Evolutionary conservation across 2,888 invertebrate genomes (phyloP), one percentile per base, ranked within the genome.

Genomic region (Trissonchulus sp.): DNA sequence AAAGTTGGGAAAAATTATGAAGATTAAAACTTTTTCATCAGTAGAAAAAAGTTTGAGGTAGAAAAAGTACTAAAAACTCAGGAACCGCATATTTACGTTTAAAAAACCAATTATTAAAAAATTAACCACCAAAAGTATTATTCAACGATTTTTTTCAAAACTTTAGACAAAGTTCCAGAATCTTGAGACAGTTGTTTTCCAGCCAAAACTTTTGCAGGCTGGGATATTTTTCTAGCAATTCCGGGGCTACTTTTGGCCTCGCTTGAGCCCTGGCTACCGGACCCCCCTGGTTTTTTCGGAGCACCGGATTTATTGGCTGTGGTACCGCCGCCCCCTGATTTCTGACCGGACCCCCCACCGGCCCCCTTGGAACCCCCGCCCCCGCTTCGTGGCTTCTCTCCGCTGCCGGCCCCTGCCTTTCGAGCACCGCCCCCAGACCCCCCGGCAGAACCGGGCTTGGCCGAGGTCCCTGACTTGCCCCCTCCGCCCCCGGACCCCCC

Each of bases 131-230:
- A n/a, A n/a, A 60, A n/a, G 60, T 60, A 23, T 65, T 65, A 65
- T 33, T 65, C 68, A 15, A 65, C 68, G n/a, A 65, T 65, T 28
- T 65, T 65, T n/a, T 65, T 65, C 33, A 65, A n/a, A 8, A 65
- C 68, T 65, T 65, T 65, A 18, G 68, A 65, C 8, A 65, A 28
- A 15, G 68, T 65, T 8, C 68, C 68, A 30, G 68, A 65, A 18
- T 65, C 68, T 33, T 65, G 33, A 15, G 68, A 30, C 33, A 65
- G 18, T n/a, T 65, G 68, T 28, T 65, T 65, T 33, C 68, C 68
- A 8, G 8, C 8, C n/a, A 65, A 65, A 30, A 28, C 68, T 65
- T 28, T 65, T 8, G 68, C 68, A 15, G 68, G 68, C 28, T 33
- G 31, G 31, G 68, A 65, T 15, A 65, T 65, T 28, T 65, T 65